Base-by-base conservation (phyloP, 2,113 vertebrate species). In the Emberiza fucata region DNA sequence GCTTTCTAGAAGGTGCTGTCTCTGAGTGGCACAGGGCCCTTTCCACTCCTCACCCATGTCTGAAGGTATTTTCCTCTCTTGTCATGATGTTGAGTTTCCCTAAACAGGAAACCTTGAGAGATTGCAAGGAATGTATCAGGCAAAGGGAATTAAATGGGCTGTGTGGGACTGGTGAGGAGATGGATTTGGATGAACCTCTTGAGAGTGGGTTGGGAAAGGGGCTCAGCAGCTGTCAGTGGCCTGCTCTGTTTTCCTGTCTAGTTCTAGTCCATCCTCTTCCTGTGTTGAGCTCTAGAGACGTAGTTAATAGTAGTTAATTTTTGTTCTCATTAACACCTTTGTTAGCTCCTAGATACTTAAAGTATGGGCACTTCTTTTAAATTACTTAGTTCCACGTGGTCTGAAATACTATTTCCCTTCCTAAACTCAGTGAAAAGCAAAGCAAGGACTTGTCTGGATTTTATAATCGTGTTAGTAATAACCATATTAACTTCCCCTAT, bases 41-140 rank as follows among this genome's bases (percentile, higher is more conserved):
- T 80, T 50, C 6, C 27, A 47, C 17, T 2, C 6, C 24, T 1
- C 0, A 2, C 27, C 10, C 19, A 1, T 13, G 8, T 11, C 5
- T 69, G 29, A 31, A 37, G 25, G 8, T 31, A 2, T 53, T 54
- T n/a, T 72, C 9, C 8, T 64, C 13, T 57, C 1, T 16, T 25
- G 18, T 2, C 4, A 8, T 64, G 51, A 37, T 39, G 35, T 44
- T 0, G 0, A 15, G 7, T 65, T 68, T 47, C 56, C 1, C 5
- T 56, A 5, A 61, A 27, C 25, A 19, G 39, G 48, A 76, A 42
- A 4, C 17, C 17, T 35, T 54, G n/a, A 18, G 81, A 44, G 42
- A 22, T 39, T 28, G 11, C 5, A 7, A 39, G 21, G 11, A 12
- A 3, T 29, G 16, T 47, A 37, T 35, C 12, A 3, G 45, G 48